Evolutionary conservation across 1,140 invertebrate species (phyloP).

Genomic region (Hesperophylax magnus): DNA sequence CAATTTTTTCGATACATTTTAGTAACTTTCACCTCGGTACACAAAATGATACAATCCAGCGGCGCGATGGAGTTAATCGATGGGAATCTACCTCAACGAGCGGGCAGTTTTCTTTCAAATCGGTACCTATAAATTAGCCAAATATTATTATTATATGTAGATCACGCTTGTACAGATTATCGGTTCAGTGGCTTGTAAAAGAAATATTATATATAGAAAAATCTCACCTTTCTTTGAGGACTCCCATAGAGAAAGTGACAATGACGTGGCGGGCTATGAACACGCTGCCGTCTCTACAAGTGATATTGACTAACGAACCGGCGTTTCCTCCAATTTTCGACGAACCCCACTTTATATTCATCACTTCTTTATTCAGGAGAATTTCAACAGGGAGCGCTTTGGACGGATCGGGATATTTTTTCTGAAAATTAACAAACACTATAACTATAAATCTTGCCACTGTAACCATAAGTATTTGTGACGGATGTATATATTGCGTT

Average conservation of each 20-base stretch:
- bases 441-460: too few relatives aligned
- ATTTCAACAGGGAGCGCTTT: slow-evolving; percentile 64
- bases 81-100: too few relatives aligned
- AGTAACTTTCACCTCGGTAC: too few relatives aligned
- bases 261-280: slow-evolving; percentile 78
- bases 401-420: slow-evolving; percentile 64
- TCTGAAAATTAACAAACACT: slow-evolving; percentile 57
- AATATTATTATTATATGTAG: too few relatives aligned
- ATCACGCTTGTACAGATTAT: too few relatives aligned
- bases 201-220: slow-evolving; percentile 25
- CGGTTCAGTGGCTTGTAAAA: neutral
- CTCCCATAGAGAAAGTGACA: slow-evolving; percentile 78
- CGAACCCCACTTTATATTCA: slow-evolving; percentile 64
- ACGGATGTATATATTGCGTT: too few relatives aligned
- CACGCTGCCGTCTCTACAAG: slow-evolving; percentile 73
- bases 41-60: too few relatives aligned
- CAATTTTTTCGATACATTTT: too few relatives aligned
- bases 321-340: slow-evolving; percentile 57
- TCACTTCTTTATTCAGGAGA: slow-evolving; percentile 65
- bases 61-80: too few relatives aligned
- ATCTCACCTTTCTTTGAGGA: slow-evolving; percentile 74
- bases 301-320: slow-evolving; percentile 66
- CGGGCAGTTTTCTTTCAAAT: too few relatives aligned
- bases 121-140: too few relatives aligned
- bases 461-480: too few relatives aligned